Conservation (phyloP, 2,113 vertebrate species). For the Noctilio leporinus region DNA sequence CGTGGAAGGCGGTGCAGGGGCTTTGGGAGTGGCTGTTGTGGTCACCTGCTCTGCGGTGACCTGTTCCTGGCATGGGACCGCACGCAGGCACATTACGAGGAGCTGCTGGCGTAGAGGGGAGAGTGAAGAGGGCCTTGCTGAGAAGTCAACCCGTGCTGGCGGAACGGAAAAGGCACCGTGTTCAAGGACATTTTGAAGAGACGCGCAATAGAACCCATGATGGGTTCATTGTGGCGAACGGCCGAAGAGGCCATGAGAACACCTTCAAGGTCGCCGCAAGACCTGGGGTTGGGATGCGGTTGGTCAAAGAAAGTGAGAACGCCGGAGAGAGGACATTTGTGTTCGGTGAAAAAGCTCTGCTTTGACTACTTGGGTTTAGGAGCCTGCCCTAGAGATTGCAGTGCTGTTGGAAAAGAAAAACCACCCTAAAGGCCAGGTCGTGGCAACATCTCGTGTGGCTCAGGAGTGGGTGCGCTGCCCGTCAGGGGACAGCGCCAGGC, state of each 20-base stretch:
- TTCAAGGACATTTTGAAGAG: neutral
- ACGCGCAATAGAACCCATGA: neutral
- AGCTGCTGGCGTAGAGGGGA: neutral
- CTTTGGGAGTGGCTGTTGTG: neutral
- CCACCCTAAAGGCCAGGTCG: rapidly evolving
- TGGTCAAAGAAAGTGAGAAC: neutral
- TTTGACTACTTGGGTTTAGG: neutral
- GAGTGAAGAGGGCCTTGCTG: neutral
- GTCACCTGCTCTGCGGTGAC: neutral
- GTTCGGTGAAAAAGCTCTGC: neutral
- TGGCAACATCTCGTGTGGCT: rapidly evolving
- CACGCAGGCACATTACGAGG: neutral
- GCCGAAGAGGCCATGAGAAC: neutral
- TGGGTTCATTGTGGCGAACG: rapidly evolving
- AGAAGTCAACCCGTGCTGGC: neutral
- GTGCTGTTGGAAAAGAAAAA: neutral
- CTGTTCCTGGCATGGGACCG: neutral
- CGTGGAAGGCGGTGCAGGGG: too few species aligned
- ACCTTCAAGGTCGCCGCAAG: neutral
- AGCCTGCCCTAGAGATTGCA: neutral
- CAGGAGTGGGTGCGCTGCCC: rapidly evolving
- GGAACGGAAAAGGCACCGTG: neutral
- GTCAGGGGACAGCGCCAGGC: neutral
- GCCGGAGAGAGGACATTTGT: neutral
- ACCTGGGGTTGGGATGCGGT: neutral